Evolutionary conservation across 92 coral and sea anemone species (phyloP), one percentile per base, ranked within the genome.

Genomic region (Zoanthus sansibaricus): DNA sequence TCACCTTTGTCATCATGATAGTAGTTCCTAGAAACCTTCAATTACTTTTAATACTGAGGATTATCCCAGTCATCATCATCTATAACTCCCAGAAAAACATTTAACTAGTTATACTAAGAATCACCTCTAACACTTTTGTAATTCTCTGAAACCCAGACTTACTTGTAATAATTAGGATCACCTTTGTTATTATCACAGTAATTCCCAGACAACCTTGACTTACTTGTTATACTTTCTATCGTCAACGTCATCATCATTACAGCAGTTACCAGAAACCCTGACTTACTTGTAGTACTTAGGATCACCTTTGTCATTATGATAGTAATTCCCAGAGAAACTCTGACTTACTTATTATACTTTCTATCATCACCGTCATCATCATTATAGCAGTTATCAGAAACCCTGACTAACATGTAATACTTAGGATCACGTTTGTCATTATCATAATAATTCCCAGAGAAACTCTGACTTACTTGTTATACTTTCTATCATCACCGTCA

Each of bases 91-190:
- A n/a, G n/a, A n/a, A n/a, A n/a, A n/a, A n/a, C n/a, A n/a, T n/a
- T n/a, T n/a, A n/a, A n/a, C n/a, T n/a, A n/a, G n/a, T n/a, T n/a
- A n/a, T n/a, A n/a, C n/a, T n/a, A n/a, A n/a, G n/a, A n/a, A n/a
- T n/a, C n/a, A n/a, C n/a, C n/a, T n/a, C n/a, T n/a, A n/a, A n/a
- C n/a, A n/a, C n/a, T n/a, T n/a, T n/a, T n/a, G n/a, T n/a, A n/a
- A n/a, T n/a, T n/a, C n/a, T 25, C 25, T 0, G 25, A 25, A 25
- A 25, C 25, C 25, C 25, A n/a, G n/a, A 30, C 95, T 82, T 86
- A 97, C 99, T 94, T 97, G 95, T 93, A 97, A 71, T 95, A 97
- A 75, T 97, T 97, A 10, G 95, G 95, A 71, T 97, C 99, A 80
- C 95, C 99, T 55, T 88, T 83, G 15, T 95, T 94, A 70, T 97